These are phyloP conservation scores for Diplazon laetatorius DNA, from an alignment of 2,888 invertebrate species.

Conservation along the genomic window DNA sequence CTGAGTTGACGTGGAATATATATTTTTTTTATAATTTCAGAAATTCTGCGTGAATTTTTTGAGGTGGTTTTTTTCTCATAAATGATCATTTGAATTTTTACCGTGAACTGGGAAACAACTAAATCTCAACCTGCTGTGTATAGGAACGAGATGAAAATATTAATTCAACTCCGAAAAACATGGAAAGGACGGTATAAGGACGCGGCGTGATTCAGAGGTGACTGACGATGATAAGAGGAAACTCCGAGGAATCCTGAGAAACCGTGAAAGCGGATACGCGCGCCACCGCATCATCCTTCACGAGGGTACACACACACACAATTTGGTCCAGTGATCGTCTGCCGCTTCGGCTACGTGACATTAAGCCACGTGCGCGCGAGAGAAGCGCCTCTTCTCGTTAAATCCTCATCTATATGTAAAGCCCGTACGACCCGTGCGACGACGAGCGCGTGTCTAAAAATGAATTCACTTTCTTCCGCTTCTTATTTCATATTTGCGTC, in stretches of 20 bases:
- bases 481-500: background rate
- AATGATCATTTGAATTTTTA: too few relatives aligned
- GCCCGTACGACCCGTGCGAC: conserved; percentile 20
- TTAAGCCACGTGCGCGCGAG: conserved; percentile 32
- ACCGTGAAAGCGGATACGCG: conserved; percentile 11
- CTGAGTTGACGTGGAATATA: too few relatives aligned
- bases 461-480: conserved; percentile 28
- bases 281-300: conserved; percentile 22
- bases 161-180: background rate
- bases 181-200: background rate
- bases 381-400: conserved; percentile 38
- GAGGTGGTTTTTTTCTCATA: too few relatives aligned
- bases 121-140: background rate
- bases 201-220: conserved; percentile 7
- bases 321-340: conserved; percentile 15
- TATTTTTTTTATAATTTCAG: too few relatives aligned
- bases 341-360: conserved; percentile 27
- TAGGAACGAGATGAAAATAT: background rate
- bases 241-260: conserved; percentile 17
- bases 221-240: background rate
- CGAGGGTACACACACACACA: background rate
- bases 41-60: too few relatives aligned
- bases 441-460: conserved; percentile 51
- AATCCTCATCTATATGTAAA: conserved; percentile 51
- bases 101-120: too few relatives aligned